These are phyloP conservation scores for Heteromormyrus szaboi DNA, from an alignment of 2,797 vertebrate species.

Conservation along the genomic window DNA sequence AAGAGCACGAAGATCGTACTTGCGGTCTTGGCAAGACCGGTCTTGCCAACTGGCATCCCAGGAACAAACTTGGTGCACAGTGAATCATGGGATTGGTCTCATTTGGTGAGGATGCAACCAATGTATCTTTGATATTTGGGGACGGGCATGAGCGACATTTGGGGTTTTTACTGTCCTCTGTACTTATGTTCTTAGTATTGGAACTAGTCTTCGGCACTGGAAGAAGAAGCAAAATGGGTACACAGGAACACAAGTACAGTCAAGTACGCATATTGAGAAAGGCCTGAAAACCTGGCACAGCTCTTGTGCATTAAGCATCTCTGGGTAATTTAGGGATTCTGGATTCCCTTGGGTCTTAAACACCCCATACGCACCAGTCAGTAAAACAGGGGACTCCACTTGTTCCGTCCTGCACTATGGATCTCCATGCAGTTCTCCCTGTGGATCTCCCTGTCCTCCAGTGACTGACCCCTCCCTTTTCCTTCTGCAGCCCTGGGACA, in stretches of 20 bases:
- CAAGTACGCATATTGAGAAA: too few relatives aligned
- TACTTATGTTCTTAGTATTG: background rate
- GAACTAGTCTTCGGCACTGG: background rate
- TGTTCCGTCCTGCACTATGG: background rate
- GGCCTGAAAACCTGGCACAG: background rate
- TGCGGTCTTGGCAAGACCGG: too few relatives aligned
- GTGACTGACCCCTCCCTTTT: background rate
- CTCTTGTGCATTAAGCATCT: background rate
- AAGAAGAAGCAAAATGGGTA: background rate
- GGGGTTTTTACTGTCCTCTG: background rate
- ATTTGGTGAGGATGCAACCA: background rate
- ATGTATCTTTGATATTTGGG: background rate
- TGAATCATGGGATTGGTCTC: background rate
- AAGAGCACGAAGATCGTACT: background rate
- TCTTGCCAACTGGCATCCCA: background rate
- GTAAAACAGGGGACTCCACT: background rate
- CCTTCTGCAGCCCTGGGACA: conserved; percentile 78
- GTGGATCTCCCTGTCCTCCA: background rate
- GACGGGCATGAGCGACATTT: background rate
- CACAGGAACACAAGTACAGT: background rate
- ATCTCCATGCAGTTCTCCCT: background rate
- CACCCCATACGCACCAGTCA: background rate
- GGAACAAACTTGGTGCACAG: background rate
- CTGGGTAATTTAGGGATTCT: background rate
- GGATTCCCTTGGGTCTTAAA: background rate